Percentiles rank a stretch among this genome's conserved stretches.
These are phyloP conservation scores for Chroicocephalus ridibundus DNA, from an alignment of 2,113 vertebrate species.

Conservation along the genomic window DNA sequence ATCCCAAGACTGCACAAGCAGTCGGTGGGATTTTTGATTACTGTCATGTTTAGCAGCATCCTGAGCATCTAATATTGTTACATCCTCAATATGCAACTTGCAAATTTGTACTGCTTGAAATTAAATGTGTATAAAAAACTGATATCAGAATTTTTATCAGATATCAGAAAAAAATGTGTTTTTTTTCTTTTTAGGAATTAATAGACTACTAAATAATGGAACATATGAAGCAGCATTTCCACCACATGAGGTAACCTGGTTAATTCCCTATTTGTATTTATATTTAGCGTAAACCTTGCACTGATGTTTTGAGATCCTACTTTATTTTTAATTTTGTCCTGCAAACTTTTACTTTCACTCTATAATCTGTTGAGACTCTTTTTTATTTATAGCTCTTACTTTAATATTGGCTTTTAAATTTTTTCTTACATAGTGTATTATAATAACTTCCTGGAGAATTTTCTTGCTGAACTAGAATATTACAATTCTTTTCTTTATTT, in stretches of 20 bases:
- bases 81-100: not conserved
- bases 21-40: not conserved
- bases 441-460: not conserved
- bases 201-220: constrained; percentile 89
- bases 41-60: not conserved
- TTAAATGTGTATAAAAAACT: not conserved
- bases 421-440: not conserved
- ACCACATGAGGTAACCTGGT: constrained; percentile 89
- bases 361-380: not conserved
- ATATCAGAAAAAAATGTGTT: not conserved
- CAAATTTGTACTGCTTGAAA: not conserved
- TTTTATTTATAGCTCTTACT: not conserved
- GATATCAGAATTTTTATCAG: not conserved
- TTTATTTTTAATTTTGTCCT: not conserved
- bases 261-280: not conserved
- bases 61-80: not conserved
- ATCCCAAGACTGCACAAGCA: not conserved
- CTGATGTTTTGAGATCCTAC: not conserved
- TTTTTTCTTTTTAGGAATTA: constrained; percentile 84
- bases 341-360: not conserved
- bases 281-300: not conserved
- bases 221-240: constrained; percentile 98
- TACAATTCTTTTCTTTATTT: not conserved
- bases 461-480: not conserved
- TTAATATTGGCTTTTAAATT: not conserved